A percentile compares a stretch with the other conserved stretches of the same genome.
phyloP scores from a whole-genome alignment of 2,888 invertebrate genomes.

The Achlya flavicornis region DNA sequence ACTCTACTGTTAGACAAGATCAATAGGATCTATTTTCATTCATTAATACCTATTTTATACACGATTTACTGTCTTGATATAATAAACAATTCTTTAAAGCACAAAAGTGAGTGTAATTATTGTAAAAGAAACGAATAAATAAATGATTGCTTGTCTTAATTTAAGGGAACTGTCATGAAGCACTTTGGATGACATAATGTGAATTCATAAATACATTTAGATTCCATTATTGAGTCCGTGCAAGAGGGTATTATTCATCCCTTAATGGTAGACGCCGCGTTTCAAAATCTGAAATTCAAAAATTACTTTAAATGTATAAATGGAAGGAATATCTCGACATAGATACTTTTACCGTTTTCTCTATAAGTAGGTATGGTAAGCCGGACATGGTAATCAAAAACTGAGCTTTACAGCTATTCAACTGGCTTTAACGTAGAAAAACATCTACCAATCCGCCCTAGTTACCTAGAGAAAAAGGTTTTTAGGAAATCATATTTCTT shows the following conservation, averaged over 20 bases:
- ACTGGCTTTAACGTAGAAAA: too few species aligned
- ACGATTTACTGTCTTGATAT: neutral
- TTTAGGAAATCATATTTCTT: too few species aligned
- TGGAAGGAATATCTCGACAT: constrained; percentile 56
- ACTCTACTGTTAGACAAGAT: neutral
- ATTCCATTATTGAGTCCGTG: constrained; percentile 55
- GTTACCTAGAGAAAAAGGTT: too few species aligned
- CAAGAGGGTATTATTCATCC: constrained; percentile 63
- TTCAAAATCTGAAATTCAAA: constrained; percentile 60
- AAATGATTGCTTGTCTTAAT: constrained; percentile 18
- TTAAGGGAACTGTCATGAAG: constrained; percentile 33
- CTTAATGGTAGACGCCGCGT: constrained; percentile 54
- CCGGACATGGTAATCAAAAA: too few species aligned
- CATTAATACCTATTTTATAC: neutral
- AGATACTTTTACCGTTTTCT: constrained; percentile 31
- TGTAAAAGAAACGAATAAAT: constrained; percentile 15
- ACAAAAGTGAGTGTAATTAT: neutral
- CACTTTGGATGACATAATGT: constrained; percentile 52
- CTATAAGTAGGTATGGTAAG: neutral
- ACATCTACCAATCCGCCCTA: too few species aligned
- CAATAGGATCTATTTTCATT: neutral
- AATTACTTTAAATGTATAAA: constrained; percentile 68
- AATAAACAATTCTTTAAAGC: neutral
- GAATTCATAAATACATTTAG: constrained; percentile 54
- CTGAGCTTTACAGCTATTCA: too few species aligned